Conservation (phyloP, 2,888 invertebrate genomes). For the Agrypnus murinus region DNA sequence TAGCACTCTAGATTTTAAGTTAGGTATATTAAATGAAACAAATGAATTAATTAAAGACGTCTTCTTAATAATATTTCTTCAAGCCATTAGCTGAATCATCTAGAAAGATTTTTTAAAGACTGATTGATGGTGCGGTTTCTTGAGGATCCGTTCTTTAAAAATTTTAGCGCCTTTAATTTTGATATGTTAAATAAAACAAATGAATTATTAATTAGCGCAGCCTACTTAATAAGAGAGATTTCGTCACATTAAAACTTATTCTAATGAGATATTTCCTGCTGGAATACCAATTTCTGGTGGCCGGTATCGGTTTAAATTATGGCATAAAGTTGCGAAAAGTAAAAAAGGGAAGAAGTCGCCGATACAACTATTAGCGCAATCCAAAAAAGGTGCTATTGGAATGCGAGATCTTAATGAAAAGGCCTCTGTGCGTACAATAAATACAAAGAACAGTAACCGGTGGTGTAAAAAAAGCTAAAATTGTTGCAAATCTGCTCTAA, state of each 20-base stretch:
- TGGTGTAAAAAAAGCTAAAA: conserved; percentile 59
- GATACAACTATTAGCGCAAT: conserved; percentile 31
- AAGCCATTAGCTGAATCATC: too few species aligned
- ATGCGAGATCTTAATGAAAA: conserved; percentile 53
- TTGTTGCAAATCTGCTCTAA: conserved; percentile 69
- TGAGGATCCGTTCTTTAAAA: not conserved
- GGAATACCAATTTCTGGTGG: not conserved
- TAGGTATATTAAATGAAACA: too few species aligned
- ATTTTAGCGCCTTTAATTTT: too few species aligned
- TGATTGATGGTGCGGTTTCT: too few species aligned
- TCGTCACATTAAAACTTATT: not conserved
- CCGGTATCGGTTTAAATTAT: conserved; percentile 14
- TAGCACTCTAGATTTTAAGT: too few species aligned
- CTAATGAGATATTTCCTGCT: not conserved
- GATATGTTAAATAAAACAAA: too few species aligned
- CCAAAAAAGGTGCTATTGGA: conserved; percentile 43
- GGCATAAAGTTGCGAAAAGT: conserved; percentile 9
- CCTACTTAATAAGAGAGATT: too few species aligned
- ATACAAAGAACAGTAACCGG: conserved; percentile 47
- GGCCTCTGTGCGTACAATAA: conserved; percentile 19
- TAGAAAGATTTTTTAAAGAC: too few species aligned
- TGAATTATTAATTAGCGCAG: too few species aligned
- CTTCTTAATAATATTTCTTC: too few species aligned
- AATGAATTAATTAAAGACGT: too few species aligned
- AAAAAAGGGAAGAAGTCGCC: conserved; percentile 20